phyloP scores from a whole-genome alignment of 1,140 invertebrate genomes.

The Bicyclus anynana region DNA sequence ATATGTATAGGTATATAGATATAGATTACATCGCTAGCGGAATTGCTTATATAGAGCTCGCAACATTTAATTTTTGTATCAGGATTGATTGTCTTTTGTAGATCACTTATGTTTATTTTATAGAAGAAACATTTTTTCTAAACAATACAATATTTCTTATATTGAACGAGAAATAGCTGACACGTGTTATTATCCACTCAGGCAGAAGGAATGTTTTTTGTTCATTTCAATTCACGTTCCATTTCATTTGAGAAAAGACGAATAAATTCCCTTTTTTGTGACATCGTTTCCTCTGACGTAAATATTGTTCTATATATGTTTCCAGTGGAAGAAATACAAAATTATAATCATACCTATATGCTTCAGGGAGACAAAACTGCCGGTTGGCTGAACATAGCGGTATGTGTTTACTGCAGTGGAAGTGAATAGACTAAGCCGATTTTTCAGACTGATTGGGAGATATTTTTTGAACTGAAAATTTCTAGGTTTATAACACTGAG shows the following conservation, averaged over 20 bases:
- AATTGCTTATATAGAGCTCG: too few relatives aligned
- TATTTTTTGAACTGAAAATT: too few relatives aligned
- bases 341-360: background rate
- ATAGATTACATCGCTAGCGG: too few relatives aligned
- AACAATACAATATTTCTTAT: background rate
- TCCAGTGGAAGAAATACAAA: background rate
- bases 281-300: background rate
- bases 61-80: too few relatives aligned
- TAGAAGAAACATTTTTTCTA: background rate
- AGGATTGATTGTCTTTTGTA: too few relatives aligned
- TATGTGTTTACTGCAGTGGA: background rate
- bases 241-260: background rate
- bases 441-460: too few relatives aligned
- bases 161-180: background rate
- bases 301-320: background rate
- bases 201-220: background rate
- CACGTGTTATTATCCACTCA: background rate
- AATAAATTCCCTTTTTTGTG: background rate
- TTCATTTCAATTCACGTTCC: slow-evolving; percentile 4
- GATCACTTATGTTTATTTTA: background rate
- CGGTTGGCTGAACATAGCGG: background rate
- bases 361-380: background rate
- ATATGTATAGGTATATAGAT: too few relatives aligned
- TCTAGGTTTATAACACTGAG: too few relatives aligned
- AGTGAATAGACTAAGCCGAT: too few relatives aligned